Percentiles rank a stretch among this genome's conserved stretches.
phyloP scores from a whole-genome alignment of 2,888 invertebrate species.

The Thysanoteuthis rhombus region DNA sequence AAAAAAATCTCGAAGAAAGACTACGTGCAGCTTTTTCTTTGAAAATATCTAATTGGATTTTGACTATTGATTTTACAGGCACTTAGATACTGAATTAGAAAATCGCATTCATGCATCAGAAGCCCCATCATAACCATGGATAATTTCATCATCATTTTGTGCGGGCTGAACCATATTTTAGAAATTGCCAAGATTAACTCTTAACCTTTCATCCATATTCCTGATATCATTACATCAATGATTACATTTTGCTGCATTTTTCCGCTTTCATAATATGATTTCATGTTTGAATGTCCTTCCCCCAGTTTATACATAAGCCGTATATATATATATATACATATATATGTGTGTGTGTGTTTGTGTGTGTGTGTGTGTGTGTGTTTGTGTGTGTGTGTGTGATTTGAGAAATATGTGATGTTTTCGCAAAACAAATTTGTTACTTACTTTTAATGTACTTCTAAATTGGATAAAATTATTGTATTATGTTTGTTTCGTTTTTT shows the following conservation, averaged over 20 bases:
- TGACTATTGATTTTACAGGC: background rate
- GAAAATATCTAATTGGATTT: background rate
- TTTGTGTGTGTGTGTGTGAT: too few species aligned
- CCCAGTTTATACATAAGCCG: too few species aligned
- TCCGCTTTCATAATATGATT: background rate
- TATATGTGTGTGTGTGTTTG: too few species aligned
- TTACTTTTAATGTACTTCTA: too few species aligned
- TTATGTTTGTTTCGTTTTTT: too few species aligned
- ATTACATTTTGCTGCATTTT: background rate
- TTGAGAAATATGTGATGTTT: too few species aligned
- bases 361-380: too few species aligned
- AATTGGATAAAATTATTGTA: too few species aligned
- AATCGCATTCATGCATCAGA: background rate
- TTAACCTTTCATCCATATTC: background rate
- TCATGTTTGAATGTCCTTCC: too few species aligned
- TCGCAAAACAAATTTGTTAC: too few species aligned
- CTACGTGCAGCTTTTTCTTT: background rate
- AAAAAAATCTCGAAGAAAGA: background rate
- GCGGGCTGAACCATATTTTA: background rate
- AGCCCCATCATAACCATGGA: background rate
- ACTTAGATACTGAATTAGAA: background rate
- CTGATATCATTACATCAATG: background rate
- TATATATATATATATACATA: too few species aligned
- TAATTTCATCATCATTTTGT: background rate
- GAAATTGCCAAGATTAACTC: background rate